Evolutionary conservation across 2,113 vertebrate genomes (phyloP).

Genomic region (Hippolais icterina): DNA sequence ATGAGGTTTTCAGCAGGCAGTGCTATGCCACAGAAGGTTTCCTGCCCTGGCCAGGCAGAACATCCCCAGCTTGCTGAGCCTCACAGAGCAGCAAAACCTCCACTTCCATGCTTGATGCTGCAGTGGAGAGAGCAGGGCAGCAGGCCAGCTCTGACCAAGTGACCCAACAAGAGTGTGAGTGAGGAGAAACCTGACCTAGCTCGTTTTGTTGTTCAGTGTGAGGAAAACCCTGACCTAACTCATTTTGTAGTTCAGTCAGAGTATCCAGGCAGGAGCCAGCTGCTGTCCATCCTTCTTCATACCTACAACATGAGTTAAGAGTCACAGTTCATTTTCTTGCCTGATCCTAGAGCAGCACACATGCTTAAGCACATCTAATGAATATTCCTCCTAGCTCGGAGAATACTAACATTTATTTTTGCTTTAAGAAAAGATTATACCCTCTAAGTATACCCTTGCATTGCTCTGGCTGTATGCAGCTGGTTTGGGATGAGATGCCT

Average conservation of each 20-base stretch:
- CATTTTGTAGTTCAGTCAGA: background rate
- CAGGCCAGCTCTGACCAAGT: background rate
- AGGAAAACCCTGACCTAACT: background rate
- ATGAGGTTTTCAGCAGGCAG: background rate
- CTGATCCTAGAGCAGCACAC: background rate
- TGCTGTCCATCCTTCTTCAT: background rate
- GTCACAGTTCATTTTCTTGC: background rate
- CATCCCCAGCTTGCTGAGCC: background rate
- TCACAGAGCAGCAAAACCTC: background rate
- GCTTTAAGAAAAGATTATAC: background rate
- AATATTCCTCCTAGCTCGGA: background rate
- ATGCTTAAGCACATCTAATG: background rate
- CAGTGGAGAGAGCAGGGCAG: background rate
- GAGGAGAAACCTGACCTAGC: background rate
- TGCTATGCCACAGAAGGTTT: rapidly evolving
- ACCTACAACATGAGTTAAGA: background rate
- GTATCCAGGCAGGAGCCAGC: background rate
- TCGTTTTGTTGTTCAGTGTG: background rate
- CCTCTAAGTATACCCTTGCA: background rate
- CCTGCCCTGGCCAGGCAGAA: background rate
- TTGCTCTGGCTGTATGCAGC: background rate
- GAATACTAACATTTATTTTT: background rate
- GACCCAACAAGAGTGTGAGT: background rate
- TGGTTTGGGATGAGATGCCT: background rate
- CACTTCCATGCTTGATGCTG: rapidly evolving